phyloP scores from a whole-genome alignment of 2,797 vertebrate genomes.

The Synaphobranchus kaupii region DNA sequence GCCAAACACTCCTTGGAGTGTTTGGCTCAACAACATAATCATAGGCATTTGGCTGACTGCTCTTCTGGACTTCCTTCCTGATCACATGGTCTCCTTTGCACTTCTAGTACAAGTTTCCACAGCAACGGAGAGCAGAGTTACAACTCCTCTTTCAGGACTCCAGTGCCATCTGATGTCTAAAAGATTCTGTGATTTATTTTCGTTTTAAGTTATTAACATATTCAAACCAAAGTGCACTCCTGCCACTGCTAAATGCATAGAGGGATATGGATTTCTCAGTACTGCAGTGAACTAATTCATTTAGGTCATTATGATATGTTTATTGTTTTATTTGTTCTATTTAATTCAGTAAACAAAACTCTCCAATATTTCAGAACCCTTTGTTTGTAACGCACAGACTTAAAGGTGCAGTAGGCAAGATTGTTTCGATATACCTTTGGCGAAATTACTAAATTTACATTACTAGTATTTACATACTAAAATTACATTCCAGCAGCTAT shows the following conservation, averaged over 20 bases:
- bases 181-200: not conserved
- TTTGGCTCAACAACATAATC: not conserved
- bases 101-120: not conserved
- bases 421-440: too few relatives aligned
- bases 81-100: not conserved
- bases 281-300: not conserved
- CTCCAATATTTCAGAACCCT: not conserved
- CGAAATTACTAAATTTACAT: not conserved
- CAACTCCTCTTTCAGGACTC: not conserved
- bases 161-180: constrained; percentile 9
- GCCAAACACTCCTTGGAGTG: not conserved
- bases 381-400: not conserved
- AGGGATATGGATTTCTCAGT: not conserved
- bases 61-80: not conserved
- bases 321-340: not conserved
- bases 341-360: not conserved
- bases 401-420: too few relatives aligned
- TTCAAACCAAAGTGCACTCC: not conserved
- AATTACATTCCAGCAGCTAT: too few relatives aligned
- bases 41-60: not conserved
- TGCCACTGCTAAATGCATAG: not conserved
- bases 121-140: not conserved
- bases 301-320: not conserved
- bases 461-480: too few relatives aligned
- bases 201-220: not conserved